Evolutionary conservation across 1,140 invertebrate genomes (phyloP).

Genomic region (Eupeodes corollae): DNA sequence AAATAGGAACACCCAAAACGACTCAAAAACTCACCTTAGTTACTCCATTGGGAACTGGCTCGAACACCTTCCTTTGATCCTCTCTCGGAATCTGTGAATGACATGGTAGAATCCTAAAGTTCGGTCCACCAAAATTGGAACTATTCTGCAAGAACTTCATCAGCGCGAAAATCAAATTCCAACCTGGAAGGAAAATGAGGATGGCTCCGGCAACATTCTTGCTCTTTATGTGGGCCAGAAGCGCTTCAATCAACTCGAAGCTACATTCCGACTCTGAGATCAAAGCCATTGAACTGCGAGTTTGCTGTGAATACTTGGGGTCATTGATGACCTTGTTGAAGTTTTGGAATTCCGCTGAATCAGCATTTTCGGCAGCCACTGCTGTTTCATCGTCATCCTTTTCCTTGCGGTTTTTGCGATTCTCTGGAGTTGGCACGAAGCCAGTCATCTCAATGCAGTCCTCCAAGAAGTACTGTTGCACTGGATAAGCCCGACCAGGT

Average conservation of each 20-base stretch:
- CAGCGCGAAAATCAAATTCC: slow-evolving; percentile 87
- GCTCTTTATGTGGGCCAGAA: slow-evolving; percentile 64
- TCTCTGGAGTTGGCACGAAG: slow-evolving; percentile 64
- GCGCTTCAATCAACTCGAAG: slow-evolving; percentile 80
- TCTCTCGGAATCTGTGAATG: slow-evolving; percentile 85
- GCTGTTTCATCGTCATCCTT: slow-evolving; percentile 53
- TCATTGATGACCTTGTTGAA: slow-evolving; percentile 52
- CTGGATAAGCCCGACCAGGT: slow-evolving; percentile 66
- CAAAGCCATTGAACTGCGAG: slow-evolving; percentile 57
- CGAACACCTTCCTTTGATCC: slow-evolving; percentile 80
- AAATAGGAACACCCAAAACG: slow-evolving; percentile 12
- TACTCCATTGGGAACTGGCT: slow-evolving; percentile 56
- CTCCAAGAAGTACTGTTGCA: slow-evolving; percentile 81
- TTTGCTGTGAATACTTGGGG: slow-evolving; percentile 47
- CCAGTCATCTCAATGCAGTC: slow-evolving; percentile 73
- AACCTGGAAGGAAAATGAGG: slow-evolving; percentile 85
- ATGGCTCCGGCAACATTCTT: slow-evolving; percentile 71
- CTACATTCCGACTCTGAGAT: slow-evolving; percentile 75
- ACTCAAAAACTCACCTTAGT: slow-evolving; percentile 52
- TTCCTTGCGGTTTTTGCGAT: slow-evolving; percentile 55
- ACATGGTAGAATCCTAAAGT: slow-evolving; percentile 67
- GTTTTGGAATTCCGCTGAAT: slow-evolving; percentile 64
- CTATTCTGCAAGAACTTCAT: slow-evolving; percentile 74
- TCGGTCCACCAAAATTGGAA: slow-evolving; percentile 56
- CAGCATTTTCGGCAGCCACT: slow-evolving; percentile 26